Percentiles rank a stretch among this genome's conserved stretches.
Evolutionary conservation across 2,113 vertebrate genomes (phyloP).

Genomic region (Plestiodon gilberti): DNA sequence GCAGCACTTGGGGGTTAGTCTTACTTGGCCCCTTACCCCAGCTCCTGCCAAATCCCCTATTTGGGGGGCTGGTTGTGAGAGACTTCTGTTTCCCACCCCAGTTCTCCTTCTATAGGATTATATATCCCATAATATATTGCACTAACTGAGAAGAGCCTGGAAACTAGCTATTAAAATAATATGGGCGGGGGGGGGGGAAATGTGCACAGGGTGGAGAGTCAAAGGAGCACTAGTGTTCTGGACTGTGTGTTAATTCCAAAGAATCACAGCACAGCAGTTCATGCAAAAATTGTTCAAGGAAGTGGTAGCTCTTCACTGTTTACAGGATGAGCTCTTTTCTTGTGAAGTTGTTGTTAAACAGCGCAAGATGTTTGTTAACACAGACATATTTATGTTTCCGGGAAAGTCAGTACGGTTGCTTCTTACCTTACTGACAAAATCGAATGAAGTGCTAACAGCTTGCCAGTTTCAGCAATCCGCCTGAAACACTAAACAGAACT

Average conservation of each 20-base stretch:
- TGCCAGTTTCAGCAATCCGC: slow-evolving; percentile 46
- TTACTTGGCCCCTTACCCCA: neutral
- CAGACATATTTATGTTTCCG: slow-evolving; percentile 26
- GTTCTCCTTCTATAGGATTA: neutral
- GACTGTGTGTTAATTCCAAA: neutral
- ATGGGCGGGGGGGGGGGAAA: neutral
- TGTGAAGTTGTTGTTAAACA: slow-evolving; percentile 38
- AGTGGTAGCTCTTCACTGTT: neutral
- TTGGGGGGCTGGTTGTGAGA: no score
- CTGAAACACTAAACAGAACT: slow-evolving; percentile 66
- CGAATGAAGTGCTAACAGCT: slow-evolving; percentile 58
- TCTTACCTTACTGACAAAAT: slow-evolving; percentile 57
- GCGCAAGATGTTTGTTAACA: slow-evolving; percentile 41
- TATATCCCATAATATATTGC: neutral
- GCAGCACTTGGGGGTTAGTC: no score
- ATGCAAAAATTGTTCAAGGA: neutral
- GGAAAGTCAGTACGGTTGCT: slow-evolving; percentile 32
- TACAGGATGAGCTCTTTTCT: neutral
- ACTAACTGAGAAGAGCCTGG: neutral
- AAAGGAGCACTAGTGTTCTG: neutral
- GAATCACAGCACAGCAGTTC: neutral
- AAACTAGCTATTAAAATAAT: neutral
- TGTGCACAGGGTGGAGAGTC: neutral
- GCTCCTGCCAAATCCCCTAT: neutral
- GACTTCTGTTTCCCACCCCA: neutral